Evolutionary conservation across 2,888 invertebrate species (phyloP).

Genomic region (Lasioglossum leucozonium): DNA sequence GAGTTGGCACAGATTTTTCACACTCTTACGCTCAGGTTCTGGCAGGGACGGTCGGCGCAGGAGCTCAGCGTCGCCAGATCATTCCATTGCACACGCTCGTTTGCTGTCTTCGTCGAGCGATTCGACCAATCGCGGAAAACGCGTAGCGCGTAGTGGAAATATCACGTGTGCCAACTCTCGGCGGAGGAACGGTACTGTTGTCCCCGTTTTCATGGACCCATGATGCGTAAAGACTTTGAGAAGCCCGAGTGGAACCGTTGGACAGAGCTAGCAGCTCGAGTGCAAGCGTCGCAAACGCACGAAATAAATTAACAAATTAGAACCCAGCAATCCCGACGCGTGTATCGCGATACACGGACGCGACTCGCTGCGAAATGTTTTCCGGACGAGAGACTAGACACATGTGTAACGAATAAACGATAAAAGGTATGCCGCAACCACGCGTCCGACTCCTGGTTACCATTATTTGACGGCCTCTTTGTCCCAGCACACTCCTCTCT

Average conservation of each 20-base stretch:
- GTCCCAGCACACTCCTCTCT: not conserved
- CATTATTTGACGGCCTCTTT: not conserved
- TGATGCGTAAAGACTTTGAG: not conserved
- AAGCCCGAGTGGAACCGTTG: not conserved
- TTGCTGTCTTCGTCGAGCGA: no score
- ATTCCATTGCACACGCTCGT: no score
- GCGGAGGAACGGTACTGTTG: no score
- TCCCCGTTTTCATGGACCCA: not conserved
- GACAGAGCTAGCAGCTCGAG: not conserved
- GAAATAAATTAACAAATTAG: not conserved
- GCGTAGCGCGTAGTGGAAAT: no score
- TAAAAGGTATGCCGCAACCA: slow-evolving; percentile 9
- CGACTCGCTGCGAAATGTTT: not conserved
- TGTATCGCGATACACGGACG: not conserved
- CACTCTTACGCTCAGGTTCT: no score
- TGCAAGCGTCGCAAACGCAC: not conserved
- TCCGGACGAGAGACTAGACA: not conserved
- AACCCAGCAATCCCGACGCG: not conserved
- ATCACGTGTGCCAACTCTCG: no score
- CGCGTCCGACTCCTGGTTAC: not conserved
- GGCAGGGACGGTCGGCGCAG: no score
- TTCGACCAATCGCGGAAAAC: no score
- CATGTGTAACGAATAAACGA: slow-evolving; percentile 40
- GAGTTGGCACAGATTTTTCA: no score
- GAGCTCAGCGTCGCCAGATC: no score